phyloP scores from a whole-genome alignment of 2,888 invertebrate species.

The Habrosyne pyritoides region DNA sequence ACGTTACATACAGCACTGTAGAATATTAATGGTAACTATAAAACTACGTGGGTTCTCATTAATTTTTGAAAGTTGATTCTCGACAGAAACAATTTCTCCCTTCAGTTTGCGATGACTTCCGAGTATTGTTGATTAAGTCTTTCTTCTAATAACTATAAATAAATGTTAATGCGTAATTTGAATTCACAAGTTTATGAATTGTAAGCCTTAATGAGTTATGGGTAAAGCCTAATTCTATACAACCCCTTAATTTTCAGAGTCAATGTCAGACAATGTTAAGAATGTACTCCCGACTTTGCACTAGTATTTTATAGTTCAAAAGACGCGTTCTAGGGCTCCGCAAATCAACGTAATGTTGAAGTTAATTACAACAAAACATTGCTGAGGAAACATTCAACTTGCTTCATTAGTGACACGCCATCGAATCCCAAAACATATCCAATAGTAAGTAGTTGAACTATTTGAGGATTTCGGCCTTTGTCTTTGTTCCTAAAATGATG shows the following conservation, averaged over 20 bases:
- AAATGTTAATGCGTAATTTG: not conserved
- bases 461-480: not conserved
- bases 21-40: too few relatives aligned
- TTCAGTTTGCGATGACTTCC: too few relatives aligned
- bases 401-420: not conserved
- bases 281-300: not conserved
- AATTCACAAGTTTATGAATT: not conserved
- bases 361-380: slow-evolving; percentile 3
- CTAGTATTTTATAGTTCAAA: not conserved
- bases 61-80: too few relatives aligned
- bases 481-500: not conserved
- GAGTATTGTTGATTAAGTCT: too few relatives aligned
- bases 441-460: not conserved
- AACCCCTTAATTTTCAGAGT: not conserved
- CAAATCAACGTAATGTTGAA: not conserved
- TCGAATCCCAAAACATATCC: not conserved
- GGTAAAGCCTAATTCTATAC: not conserved
- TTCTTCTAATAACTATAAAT: too few relatives aligned
- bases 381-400: not conserved
- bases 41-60: too few relatives aligned
- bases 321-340: not conserved
- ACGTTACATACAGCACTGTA: too few relatives aligned
- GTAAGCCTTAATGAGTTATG: not conserved
- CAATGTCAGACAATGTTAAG: slow-evolving; percentile 1
- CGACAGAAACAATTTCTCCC: too few relatives aligned